Evolutionary conservation across 1,140 invertebrate genomes (phyloP), one percentile per base, ranked within the genome.

Genomic region (Temnothorax longispinosus): DNA sequence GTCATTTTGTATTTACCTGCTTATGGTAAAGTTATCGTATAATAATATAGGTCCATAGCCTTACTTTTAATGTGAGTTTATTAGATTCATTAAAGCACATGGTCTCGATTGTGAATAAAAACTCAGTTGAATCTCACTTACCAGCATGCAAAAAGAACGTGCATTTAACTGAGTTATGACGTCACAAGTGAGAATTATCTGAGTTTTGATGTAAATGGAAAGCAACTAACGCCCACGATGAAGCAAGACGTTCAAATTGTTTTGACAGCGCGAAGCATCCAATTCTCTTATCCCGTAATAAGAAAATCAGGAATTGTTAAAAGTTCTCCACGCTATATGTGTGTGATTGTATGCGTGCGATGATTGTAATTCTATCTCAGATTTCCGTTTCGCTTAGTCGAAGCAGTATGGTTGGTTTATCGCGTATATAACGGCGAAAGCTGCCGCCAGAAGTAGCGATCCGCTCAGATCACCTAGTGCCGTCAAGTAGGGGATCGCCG

Each of bases 401-500:
- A 2, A n/a, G n/a, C 76, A 64, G 56, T 94, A 95, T 52, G 91
- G 87, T n/a, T 90, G 38, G 11, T 93, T 58, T 35, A 95, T 91
- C 18, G 13, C 15, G 27, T 84, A 76, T 10, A 99, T 96, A 86
- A 99, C 97, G 82, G 97, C 96, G 94, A 99, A 99, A n/a, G 98
- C 97, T 3, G 97, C 90, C 1, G 98, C 97, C 18, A 99, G 95
- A 88, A 99, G 96, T 41, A 97, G 96, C 3, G 98, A 99, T 21
- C 99, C 99, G 0, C 99, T 95, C 3, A 99, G 96, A 95, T 99
- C 99, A 21, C 99, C 99, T 0, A 99, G 92, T 2, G 99, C 98
- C 3, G 99, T 99, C 65, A 99, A 96, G 95, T 99, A 99, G 2
- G 99, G 99, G 87, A 99, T 99, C 21, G 99, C 98, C n/a, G 98